Percentiles rank a stretch among this genome's conserved stretches.
These are phyloP conservation scores for Diadophis punctatus DNA, from an alignment of 2,113 vertebrate species.

Conservation along the genomic window DNA sequence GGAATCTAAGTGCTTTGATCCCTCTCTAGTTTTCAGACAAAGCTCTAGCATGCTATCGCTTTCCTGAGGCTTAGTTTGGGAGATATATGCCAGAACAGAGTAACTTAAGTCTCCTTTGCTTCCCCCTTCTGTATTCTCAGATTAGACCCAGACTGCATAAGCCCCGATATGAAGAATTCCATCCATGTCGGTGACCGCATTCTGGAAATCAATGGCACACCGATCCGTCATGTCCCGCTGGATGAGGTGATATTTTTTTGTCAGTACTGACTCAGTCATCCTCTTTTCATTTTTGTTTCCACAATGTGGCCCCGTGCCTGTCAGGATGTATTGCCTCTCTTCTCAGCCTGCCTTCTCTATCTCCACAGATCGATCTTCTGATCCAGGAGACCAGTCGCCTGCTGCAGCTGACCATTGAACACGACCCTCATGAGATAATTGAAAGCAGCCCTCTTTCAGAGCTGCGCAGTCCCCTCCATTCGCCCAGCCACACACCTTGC, in stretches of 20 bases:
- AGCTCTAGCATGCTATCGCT: neutral
- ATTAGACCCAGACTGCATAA: slow-evolving; percentile 88
- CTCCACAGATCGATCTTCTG: slow-evolving; percentile 85
- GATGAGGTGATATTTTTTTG: slow-evolving; percentile 78
- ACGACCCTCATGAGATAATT: slow-evolving; percentile 80
- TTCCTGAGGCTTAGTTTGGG: neutral
- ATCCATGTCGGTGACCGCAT: slow-evolving; percentile 94
- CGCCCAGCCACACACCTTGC: slow-evolving; percentile 68
- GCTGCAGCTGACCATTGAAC: slow-evolving; percentile 94
- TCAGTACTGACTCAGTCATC: accelerated
- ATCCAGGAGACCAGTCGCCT: slow-evolving; percentile 94
- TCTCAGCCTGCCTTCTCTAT: accelerated
- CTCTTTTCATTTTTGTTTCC: neutral
- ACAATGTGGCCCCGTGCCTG: neutral
- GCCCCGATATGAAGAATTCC: slow-evolving; percentile 94
- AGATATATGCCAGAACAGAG: neutral
- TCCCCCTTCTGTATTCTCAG: slow-evolving; percentile 46
- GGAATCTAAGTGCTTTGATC: neutral
- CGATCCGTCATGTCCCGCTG: slow-evolving; percentile 88
- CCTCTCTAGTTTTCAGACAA: neutral
- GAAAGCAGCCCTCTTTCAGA: slow-evolving; percentile 69
- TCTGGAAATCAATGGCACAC: slow-evolving; percentile 95
- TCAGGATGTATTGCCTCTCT: no score
- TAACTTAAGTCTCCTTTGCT: neutral
- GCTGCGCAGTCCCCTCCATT: slow-evolving; percentile 63